These are phyloP conservation scores for Stramonita haemastoma DNA, from an alignment of 2,888 invertebrate species.

Conservation along the genomic window DNA sequence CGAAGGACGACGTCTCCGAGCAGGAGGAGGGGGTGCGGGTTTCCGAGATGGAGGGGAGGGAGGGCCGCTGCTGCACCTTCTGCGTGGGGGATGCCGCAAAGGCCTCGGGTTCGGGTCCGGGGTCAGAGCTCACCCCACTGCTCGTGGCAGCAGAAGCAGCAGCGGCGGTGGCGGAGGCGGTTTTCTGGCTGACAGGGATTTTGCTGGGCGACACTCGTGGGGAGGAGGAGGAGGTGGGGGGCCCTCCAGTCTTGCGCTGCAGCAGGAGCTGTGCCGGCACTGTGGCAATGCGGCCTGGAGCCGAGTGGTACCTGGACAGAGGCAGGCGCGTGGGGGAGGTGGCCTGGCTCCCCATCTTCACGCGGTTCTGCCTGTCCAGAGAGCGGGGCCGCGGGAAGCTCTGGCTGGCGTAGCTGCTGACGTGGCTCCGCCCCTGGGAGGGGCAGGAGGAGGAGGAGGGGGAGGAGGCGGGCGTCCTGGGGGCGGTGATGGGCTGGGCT, in stretches of 20 bases:
- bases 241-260: constrained; percentile 47
- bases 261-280: constrained; percentile 62
- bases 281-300: constrained; percentile 69
- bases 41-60: constrained; percentile 57
- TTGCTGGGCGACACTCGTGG: constrained; percentile 52
- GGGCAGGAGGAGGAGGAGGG: constrained; percentile 58
- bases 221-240: too few species aligned
- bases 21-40: constrained; percentile 57
- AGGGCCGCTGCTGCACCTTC: constrained; percentile 49
- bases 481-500: constrained; percentile 69
- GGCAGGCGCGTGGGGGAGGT: constrained; percentile 56
- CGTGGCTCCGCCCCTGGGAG: constrained; percentile 24
- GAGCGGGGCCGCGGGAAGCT: constrained; percentile 56
- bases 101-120: neutral
- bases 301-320: constrained; percentile 65
- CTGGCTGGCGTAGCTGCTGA: constrained; percentile 51
- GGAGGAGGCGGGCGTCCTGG: constrained; percentile 55
- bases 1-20: constrained; percentile 54
- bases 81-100: constrained; percentile 30
- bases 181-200: constrained; percentile 52
- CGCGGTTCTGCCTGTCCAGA: constrained; percentile 48
- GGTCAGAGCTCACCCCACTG: constrained; percentile 39
- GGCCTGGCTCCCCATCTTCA: constrained; percentile 57
- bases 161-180: constrained; percentile 28
- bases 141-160: constrained; percentile 42